These are phyloP conservation scores for Erebia ligea DNA, from an alignment of 2,888 invertebrate genomes.

Conservation along the genomic window DNA sequence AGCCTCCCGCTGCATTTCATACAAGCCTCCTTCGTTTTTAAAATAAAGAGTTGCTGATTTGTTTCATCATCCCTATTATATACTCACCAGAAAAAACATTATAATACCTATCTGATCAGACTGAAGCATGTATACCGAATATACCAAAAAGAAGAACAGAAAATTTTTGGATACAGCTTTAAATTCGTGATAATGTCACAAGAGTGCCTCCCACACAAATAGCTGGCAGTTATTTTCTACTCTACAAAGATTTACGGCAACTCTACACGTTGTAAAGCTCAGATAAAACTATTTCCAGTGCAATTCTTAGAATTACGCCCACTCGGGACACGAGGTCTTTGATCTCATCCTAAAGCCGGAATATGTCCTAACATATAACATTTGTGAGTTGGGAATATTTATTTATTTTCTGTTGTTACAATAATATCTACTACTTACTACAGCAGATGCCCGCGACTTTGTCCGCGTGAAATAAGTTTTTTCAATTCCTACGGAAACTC, in stretches of 20 bases:
- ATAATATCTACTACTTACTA: neutral
- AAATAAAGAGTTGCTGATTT: too few species aligned
- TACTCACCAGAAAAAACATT: too few species aligned
- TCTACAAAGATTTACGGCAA: slow-evolving; percentile 6
- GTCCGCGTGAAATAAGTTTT: too few species aligned
- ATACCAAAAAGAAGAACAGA: neutral
- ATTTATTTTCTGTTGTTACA: neutral
- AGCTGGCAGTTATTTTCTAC: neutral
- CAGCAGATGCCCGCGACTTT: too few species aligned
- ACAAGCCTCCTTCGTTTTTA: too few species aligned
- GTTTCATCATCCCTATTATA: too few species aligned
- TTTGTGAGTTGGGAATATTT: neutral
- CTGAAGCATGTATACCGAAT: too few species aligned
- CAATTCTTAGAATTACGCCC: slow-evolving; percentile 8
- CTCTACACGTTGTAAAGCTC: slow-evolving; percentile 16
- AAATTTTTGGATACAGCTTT: neutral
- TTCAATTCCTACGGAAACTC: too few species aligned
- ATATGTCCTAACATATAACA: slow-evolving; percentile 7
- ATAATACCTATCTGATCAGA: too few species aligned
- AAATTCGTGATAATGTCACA: neutral
- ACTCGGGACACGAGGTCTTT: slow-evolving; percentile 1
- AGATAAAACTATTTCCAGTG: slow-evolving; percentile 6
- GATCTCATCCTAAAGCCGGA: neutral
- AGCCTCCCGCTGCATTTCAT: too few species aligned
- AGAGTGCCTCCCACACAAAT: neutral